Evolutionary conservation across 2,113 vertebrate species (phyloP), one percentile per base, ranked within the genome.

Genomic region (Centrocercus urophasianus): DNA sequence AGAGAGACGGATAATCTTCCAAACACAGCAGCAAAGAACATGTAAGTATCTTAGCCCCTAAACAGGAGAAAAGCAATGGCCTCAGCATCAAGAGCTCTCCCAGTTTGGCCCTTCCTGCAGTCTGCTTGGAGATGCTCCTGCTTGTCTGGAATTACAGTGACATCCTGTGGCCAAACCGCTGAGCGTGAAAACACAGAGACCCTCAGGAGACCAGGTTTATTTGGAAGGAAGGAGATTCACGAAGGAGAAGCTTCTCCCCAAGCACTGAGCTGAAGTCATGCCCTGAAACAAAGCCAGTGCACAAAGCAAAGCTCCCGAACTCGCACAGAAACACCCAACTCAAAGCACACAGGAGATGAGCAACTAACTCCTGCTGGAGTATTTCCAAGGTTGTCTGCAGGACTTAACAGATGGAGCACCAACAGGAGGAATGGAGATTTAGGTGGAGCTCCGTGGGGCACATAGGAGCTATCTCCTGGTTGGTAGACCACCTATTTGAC

Each of bases 141-240:
- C 0, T 1, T 30, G 28, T 22, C 78, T 83, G 89, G 89, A 52
- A 19, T 43, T 24, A n/a, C 93, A 95, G 87, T 81, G 96, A 95
- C 96, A 95, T 81, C 94, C 75, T 61, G 85, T 78, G 96, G 95
- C 1, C 82, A 74, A 27, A 70, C 17, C 8, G 54, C 74, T 24
- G 20, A 59, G 63, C 2, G 32, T 20, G 56, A 59, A 45, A 76
- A 13, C 5, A 1, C 0, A 0, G 42, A 34, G 14, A 38, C 17
- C 1, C 7, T 2, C 7, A 22, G 24, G 20, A 10, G 36, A 45
- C 24, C 2, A 0, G 1, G 10, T 8, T 65, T 45, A 42, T 27
- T 21, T 8, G 24, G 36, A 54, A 63, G 25, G 18, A 67, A 20
- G 6, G 56, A 50, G 21, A 38, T 16, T 54, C 9, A 32, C 0